phyloP scores from a whole-genome alignment of 2,888 invertebrate species.

The Acleris cristana region DNA sequence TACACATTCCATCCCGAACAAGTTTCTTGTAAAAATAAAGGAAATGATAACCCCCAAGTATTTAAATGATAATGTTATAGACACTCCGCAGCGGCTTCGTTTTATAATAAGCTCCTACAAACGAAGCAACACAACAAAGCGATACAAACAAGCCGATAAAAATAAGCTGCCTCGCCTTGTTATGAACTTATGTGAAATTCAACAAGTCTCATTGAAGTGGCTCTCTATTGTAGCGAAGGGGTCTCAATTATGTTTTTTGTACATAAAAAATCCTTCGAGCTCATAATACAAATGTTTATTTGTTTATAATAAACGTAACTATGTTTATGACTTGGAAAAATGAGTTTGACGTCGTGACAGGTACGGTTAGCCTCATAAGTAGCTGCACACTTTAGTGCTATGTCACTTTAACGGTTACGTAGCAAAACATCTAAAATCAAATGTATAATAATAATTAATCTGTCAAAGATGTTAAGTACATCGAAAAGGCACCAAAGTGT shows the following conservation, averaged over 20 bases:
- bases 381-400: too few species aligned
- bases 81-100: neutral
- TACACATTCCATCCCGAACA: neutral
- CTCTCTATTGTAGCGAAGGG: slow-evolving; percentile 5
- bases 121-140: too few species aligned
- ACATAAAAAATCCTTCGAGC: neutral
- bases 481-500: too few species aligned
- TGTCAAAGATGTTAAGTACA: too few species aligned
- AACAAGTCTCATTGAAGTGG: slow-evolving; percentile 2
- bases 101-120: slow-evolving; percentile 3
- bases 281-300: slow-evolving; percentile 8
- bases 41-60: neutral
- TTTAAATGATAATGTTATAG: neutral
- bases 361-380: too few species aligned
- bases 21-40: neutral
- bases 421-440: too few species aligned
- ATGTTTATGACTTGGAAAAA: too few species aligned
- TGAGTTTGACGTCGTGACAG: too few species aligned
- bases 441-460: too few species aligned
- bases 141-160: slow-evolving; percentile 24
- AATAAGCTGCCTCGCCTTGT: slow-evolving; percentile 23
- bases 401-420: too few species aligned
- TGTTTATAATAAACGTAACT: too few species aligned
- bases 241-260: neutral
- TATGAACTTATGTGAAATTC: slow-evolving; percentile 22